A percentile compares a stretch with the other conserved stretches of the same genome.
These are phyloP conservation scores for Oncorhynchus clarkii DNA, from an alignment of 2,113 vertebrate species.

Conservation along the genomic window DNA sequence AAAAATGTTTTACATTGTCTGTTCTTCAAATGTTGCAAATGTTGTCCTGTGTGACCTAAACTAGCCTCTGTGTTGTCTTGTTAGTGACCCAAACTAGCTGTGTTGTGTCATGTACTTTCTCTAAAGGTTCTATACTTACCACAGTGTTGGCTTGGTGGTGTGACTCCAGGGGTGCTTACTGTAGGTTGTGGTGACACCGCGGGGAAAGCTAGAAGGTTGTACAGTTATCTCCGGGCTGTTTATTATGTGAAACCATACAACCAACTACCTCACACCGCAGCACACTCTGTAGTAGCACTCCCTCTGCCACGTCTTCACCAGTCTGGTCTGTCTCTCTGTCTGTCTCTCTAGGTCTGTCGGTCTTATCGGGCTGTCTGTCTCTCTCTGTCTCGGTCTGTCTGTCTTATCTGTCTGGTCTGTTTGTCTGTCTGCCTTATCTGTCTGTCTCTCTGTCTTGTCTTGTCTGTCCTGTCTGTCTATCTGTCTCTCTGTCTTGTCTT, in stretches of 20 bases:
- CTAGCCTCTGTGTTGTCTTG: background rate
- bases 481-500: background rate
- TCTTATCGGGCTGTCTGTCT: background rate
- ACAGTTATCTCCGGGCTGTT: conserved; percentile 83
- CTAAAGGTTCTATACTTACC: background rate
- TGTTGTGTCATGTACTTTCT: background rate
- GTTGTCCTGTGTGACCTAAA: too few relatives aligned
- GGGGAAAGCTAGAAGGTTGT: conserved; percentile 84
- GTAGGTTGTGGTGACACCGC: conserved; percentile 63
- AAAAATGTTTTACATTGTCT: too few relatives aligned
- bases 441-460: background rate
- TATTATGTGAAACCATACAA: conserved; percentile 85
- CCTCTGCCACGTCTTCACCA: background rate
- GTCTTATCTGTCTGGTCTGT: background rate
- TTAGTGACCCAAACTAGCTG: background rate
- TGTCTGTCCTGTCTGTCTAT: background rate
- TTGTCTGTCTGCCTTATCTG: background rate
- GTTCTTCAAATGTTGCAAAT: too few relatives aligned
- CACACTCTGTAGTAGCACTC: conserved; percentile 33
- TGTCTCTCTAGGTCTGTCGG: background rate
- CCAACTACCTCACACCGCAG: conserved; percentile 82
- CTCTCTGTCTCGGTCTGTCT: background rate
- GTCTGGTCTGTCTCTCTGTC: background rate
- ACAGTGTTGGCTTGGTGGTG: background rate
- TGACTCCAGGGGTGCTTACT: background rate